phyloP scores from a whole-genome alignment of 2,888 invertebrate species.

The Mycalesis mineus region DNA sequence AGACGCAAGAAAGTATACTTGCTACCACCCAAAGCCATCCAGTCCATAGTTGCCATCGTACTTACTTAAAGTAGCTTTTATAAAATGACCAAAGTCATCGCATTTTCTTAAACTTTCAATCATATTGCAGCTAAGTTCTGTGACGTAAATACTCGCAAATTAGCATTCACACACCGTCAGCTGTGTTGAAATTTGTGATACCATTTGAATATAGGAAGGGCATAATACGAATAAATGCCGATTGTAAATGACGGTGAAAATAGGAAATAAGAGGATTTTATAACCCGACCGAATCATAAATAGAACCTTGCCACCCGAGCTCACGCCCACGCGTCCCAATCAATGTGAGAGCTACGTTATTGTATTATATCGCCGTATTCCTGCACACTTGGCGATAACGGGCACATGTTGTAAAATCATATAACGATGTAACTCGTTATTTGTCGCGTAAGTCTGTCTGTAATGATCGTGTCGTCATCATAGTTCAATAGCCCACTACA shows the following conservation, averaged over 20 bases:
- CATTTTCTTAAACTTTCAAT: too few relatives aligned
- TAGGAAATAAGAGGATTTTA: constrained; percentile 4
- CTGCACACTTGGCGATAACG: constrained; percentile 9
- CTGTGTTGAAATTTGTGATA: too few relatives aligned
- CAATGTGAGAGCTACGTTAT: constrained; percentile 6
- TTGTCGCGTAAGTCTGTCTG: neutral
- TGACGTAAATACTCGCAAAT: too few relatives aligned
- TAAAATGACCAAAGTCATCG: too few relatives aligned
- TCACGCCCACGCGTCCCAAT: constrained; percentile 5
- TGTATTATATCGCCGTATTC: constrained; percentile 10
- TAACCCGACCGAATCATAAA: constrained; percentile 6
- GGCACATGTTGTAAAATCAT: constrained; percentile 1
- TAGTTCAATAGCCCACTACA: too few relatives aligned
- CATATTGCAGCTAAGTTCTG: too few relatives aligned
- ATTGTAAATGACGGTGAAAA: neutral
- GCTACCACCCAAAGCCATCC: too few relatives aligned
- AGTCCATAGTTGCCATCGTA: too few relatives aligned
- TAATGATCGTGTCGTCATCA: neutral
- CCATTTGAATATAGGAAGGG: neutral
- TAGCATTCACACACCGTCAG: too few relatives aligned
- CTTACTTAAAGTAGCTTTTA: too few relatives aligned
- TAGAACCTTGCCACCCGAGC: constrained; percentile 5
- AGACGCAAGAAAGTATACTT: too few relatives aligned
- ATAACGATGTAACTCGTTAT: neutral
- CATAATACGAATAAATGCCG: neutral